Evolutionary conservation across 2,113 vertebrate species (phyloP).

Genomic region (human (Homo sapiens)): DNA sequence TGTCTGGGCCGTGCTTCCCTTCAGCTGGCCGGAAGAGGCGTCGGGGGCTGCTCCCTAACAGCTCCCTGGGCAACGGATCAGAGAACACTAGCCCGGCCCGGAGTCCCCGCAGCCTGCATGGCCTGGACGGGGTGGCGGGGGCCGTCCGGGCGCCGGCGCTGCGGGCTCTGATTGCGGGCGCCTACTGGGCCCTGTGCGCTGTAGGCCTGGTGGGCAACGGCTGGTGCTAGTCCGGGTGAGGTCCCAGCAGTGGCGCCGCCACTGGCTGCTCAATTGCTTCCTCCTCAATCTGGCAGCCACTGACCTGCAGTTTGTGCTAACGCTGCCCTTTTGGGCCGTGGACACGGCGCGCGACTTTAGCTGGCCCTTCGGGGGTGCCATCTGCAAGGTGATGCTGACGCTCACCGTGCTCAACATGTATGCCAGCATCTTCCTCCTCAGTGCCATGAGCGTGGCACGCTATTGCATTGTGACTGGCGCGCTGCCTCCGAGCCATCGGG

Average conservation of each 20-base stretch:
- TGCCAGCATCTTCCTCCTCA: conserved; percentile 87
- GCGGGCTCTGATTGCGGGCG: conserved; percentile 82
- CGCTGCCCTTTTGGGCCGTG: conserved; percentile 87
- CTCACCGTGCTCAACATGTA: conserved; percentile 88
- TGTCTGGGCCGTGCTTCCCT: not conserved
- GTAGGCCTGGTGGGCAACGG: conserved; percentile 82
- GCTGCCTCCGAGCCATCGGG: not conserved
- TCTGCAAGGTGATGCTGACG: conserved; percentile 86
- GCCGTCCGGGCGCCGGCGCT: conserved; percentile 82
- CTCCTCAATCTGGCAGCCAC: conserved; percentile 85
- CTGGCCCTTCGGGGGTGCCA: conserved; percentile 86
- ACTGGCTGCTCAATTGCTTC: conserved; percentile 84
- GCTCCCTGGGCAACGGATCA: not conserved
- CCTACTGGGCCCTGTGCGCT: conserved; percentile 85
- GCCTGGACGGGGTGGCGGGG: conserved; percentile 81
- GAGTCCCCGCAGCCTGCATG: conserved; percentile 72
- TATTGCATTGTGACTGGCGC: conserved; percentile 79
- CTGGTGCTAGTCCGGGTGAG: conserved; percentile 86
- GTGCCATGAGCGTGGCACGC: conserved; percentile 84
- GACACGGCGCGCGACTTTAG: conserved; percentile 87
- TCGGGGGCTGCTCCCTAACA: too few species aligned
- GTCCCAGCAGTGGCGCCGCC: conserved; percentile 79
- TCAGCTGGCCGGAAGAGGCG: not conserved
- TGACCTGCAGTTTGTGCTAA: conserved; percentile 87
- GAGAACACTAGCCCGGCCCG: not conserved